Evolutionary conservation across 2,797 vertebrate genomes (phyloP), one percentile per base, ranked within the genome.

Genomic region (Parauchenoglanis punctatus): DNA sequence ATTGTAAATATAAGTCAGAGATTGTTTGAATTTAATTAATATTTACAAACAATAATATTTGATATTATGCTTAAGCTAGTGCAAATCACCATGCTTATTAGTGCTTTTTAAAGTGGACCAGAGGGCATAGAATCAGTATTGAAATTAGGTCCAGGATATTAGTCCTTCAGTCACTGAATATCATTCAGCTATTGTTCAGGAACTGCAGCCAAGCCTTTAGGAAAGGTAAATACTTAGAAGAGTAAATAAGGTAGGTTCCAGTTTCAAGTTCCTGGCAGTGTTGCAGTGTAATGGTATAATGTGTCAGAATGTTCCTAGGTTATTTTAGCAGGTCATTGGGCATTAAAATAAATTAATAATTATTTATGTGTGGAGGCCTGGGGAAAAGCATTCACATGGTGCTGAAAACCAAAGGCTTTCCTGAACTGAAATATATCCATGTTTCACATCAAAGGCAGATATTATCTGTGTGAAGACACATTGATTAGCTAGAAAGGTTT

Each of bases 251-350:
- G 49, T 35, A 80, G 54, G 35, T 56, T 80, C 28, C 4, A n/a
- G 23, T 67, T 67, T 67, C 63, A 67, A 46, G 44, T 59, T 80
- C 28, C 77, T 80, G 54, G 77, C 54, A 58, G 52, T 58, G 52
- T 58, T 78, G 76, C 56, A 80, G 1, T 59, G 31, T 40, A 40
- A 13, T 40, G 18, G 11, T 59, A 13, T 58, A 54, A 40, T 59
- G 18, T 59, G 10, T 40, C 28, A 35, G 28, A 28, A 40, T 59
- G 4, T 23, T 80, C 77, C 31, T 23, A 40, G 56, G 18, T 59
- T 4, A 59, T 80, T 78, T 58, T 17, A 54, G 46, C 49, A 54
- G 11, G 40, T 25, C n/a, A 5, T 25, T 75, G 23, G 20, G 20
- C 20, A 49, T 49, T 0, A 68, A 31, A 68, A 35, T 18, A 31